phyloP scores from a whole-genome alignment of 1,140 invertebrate species.

The Drosophila lini region DNA sequence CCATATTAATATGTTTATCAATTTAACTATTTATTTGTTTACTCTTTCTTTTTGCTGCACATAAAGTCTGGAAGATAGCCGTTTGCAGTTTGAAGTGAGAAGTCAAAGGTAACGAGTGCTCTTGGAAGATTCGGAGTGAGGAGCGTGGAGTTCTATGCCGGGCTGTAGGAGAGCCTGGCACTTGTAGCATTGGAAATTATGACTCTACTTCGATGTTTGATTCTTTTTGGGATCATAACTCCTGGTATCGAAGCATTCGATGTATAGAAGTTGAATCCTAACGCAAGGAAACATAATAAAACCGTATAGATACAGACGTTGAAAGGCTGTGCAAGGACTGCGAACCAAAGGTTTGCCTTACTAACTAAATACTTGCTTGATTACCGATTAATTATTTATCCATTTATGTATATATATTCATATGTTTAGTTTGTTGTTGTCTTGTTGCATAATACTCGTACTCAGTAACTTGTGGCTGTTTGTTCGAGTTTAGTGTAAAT shows the following conservation, averaged over 20 bases:
- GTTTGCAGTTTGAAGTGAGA: conserved; percentile 33
- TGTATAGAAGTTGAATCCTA: conserved; percentile 29
- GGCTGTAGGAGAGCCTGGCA: conserved; percentile 5
- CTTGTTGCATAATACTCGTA: conserved; percentile 61
- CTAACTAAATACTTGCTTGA: conserved; percentile 50
- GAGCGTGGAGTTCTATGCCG: not conserved
- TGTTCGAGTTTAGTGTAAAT: conserved; percentile 59
- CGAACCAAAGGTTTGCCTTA: conserved; percentile 33
- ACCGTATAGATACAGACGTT: conserved; percentile 2
- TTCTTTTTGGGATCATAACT: conserved; percentile 23
- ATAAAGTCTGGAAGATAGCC: conserved; percentile 60
- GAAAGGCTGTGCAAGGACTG: conserved; percentile 33
- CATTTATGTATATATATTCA: conserved; percentile 39
- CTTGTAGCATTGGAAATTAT: conserved; percentile 18
- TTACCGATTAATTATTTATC: conserved; percentile 47
- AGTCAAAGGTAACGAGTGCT: conserved; percentile 31
- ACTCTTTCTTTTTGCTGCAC: conserved; percentile 28
- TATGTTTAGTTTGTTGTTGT: conserved; percentile 13
- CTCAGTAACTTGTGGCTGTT: conserved; percentile 37
- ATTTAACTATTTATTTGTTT: conserved; percentile 49
- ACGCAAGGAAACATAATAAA: conserved; percentile 4
- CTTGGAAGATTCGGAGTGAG: conserved; percentile 39
- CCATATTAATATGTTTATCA: conserved; percentile 41
- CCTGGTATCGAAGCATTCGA: conserved; percentile 19
- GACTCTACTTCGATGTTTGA: conserved; percentile 54